Evolutionary conservation across 2,797 vertebrate species (phyloP).

Genomic region (Anabacerthia variegaticeps): DNA sequence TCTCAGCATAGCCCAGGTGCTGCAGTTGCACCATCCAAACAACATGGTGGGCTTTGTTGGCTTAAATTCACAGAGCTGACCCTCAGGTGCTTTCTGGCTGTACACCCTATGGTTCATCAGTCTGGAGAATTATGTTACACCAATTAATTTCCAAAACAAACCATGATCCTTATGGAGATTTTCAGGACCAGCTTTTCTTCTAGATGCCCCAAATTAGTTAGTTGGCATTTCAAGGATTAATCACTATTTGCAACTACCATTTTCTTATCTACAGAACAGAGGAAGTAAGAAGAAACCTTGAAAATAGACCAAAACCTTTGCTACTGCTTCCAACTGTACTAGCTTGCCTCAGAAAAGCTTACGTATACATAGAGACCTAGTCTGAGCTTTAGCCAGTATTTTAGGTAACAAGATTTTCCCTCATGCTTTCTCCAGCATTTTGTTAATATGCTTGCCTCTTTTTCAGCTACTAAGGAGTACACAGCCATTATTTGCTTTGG

Average conservation of each 20-base stretch:
- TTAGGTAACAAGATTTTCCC: neutral
- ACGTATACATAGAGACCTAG: neutral
- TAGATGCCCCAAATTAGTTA: neutral
- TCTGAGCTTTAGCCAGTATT: neutral
- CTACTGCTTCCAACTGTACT: neutral
- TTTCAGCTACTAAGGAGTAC: neutral
- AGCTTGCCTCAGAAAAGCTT: neutral
- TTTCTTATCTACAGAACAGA: neutral
- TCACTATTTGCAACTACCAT: neutral
- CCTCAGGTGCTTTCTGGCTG: neutral
- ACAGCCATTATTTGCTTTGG: slow-evolving; percentile 23
- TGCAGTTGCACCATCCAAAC: neutral
- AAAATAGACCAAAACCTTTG: neutral
- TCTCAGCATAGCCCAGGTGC: neutral
- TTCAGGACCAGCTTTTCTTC: neutral
- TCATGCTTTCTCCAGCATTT: neutral
- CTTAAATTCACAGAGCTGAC: neutral
- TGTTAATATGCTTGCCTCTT: neutral
- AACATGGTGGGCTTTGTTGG: rapidly evolving
- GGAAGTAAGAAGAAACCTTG: neutral
- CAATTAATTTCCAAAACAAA: neutral
- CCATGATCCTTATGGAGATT: neutral
- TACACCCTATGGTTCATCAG: neutral
- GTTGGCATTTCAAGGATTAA: neutral
- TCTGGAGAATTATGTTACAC: neutral